phyloP scores from a whole-genome alignment of 2,113 vertebrate species.

The Noturus placidus region DNA sequence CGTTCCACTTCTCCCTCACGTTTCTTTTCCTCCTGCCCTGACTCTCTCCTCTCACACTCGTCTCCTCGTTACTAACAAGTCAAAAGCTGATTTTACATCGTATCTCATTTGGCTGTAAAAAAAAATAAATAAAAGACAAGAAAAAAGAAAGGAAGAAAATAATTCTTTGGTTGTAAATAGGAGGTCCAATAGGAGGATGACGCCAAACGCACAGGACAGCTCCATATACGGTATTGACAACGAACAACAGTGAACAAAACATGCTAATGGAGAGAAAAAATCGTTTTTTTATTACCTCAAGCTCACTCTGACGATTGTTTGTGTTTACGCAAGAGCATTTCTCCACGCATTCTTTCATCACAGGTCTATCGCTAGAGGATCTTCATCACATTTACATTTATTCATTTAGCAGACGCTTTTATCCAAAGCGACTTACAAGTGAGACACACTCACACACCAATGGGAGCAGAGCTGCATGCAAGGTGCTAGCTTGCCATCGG shows the following conservation, averaged over 20 bases:
- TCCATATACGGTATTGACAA: not conserved
- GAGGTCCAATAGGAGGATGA: not conserved
- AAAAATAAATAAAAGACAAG: too few species aligned
- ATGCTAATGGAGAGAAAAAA: not conserved
- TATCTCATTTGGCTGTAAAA: too few species aligned
- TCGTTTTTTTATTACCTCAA: too few species aligned
- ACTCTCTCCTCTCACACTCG: not conserved
- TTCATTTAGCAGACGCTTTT: too few species aligned
- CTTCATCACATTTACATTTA: too few species aligned
- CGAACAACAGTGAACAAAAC: not conserved
- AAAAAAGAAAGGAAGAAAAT: too few species aligned
- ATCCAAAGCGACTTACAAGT: too few species aligned
- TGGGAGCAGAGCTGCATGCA: too few species aligned
- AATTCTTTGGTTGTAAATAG: too few species aligned
- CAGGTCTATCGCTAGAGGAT: not conserved
- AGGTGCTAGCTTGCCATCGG: too few species aligned
- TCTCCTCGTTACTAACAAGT: constrained; percentile 12
- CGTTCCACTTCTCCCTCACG: constrained; percentile 46
- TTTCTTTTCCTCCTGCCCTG: constrained; percentile 12
- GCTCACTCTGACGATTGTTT: not conserved
- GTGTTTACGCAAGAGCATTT: not conserved
- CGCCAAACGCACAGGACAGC: not conserved
- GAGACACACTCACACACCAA: too few species aligned
- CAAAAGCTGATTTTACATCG: not conserved
- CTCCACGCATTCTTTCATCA: too few species aligned